Conservation (phyloP, 2,113 vertebrate species). For the Oryzias celebensis region DNA sequence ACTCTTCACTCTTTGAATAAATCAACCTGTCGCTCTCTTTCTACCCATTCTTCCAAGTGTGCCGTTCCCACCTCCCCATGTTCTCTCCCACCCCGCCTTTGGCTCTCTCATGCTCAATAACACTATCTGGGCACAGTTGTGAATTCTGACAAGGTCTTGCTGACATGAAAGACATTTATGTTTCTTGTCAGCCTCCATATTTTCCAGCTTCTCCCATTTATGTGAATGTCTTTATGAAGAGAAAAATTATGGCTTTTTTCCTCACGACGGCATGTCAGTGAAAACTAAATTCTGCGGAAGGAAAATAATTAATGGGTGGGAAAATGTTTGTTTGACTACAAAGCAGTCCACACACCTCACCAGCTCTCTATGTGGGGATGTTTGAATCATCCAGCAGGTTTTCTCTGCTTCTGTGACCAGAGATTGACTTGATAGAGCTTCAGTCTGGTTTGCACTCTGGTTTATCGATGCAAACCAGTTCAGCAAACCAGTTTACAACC, state of each 20-base stretch:
- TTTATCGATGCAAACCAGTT: no score
- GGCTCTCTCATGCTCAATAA: conserved; percentile 61
- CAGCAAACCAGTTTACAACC: no score
- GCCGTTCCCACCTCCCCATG: conserved; percentile 39
- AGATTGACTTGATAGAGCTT: no score
- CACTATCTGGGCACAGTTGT: conserved; percentile 37
- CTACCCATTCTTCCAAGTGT: conserved; percentile 63
- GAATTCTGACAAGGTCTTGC: conserved; percentile 59
- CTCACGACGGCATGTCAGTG: background rate
- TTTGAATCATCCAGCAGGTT: no score
- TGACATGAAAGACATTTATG: conserved; percentile 47
- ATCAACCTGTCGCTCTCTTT: conserved; percentile 71
- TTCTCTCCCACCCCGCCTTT: conserved; percentile 51
- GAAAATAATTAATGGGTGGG: background rate
- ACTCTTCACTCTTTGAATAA: conserved; percentile 77
- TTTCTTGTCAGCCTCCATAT: conserved; percentile 41
- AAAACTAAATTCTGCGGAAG: conserved; percentile 6
- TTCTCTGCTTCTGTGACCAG: no score
- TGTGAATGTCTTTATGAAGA: conserved; percentile 4
- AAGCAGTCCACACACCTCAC: conserved; percentile 10
- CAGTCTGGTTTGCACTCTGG: no score
- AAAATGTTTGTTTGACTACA: conserved; percentile 15
- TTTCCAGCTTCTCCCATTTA: conserved; percentile 23
- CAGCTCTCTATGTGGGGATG: no score
- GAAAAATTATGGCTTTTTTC: background rate